Evolutionary conservation across 2,113 vertebrate genomes (phyloP).

Genomic region (Dunckerocampus dactyliophorus): DNA sequence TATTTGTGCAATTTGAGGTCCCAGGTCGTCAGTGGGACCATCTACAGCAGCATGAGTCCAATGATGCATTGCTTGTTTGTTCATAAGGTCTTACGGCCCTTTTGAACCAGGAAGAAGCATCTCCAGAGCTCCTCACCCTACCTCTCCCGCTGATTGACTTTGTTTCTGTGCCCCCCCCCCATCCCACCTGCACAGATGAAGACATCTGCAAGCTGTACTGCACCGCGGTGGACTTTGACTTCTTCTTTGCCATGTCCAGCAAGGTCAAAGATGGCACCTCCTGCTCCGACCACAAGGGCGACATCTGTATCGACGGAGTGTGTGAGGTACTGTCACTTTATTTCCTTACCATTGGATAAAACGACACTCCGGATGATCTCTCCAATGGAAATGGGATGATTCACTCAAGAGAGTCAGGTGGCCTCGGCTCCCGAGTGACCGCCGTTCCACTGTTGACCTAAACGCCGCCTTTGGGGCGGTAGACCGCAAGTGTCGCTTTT

Average conservation of each 20-base stretch:
- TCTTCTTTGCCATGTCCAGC: slow-evolving; percentile 97
- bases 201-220: slow-evolving; percentile 97
- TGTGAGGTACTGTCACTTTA: slow-evolving; percentile 79
- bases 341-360: not conserved
- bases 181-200: slow-evolving; percentile 76
- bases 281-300: slow-evolving; percentile 80
- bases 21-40: too few relatives aligned
- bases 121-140: too few relatives aligned
- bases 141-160: too few relatives aligned
- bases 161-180: too few relatives aligned
- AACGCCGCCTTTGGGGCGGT: not conserved
- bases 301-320: slow-evolving; percentile 91
- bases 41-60: too few relatives aligned
- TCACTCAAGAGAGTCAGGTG: not conserved
- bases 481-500: slow-evolving; percentile 10
- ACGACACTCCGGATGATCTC: not conserved
- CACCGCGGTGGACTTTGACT: slow-evolving; percentile 97
- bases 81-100: too few relatives aligned
- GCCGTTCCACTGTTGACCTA: not conserved
- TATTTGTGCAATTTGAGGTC: too few relatives aligned
- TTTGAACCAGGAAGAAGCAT: too few relatives aligned
- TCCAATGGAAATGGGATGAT: not conserved
- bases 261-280: slow-evolving; percentile 95
- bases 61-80: too few relatives aligned
- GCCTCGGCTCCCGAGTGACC: not conserved